Evolutionary conservation across 37 sponge, comb jelly and placozoan genomes (phyloP).

Genomic region (Cliona cf. orientalis): DNA sequence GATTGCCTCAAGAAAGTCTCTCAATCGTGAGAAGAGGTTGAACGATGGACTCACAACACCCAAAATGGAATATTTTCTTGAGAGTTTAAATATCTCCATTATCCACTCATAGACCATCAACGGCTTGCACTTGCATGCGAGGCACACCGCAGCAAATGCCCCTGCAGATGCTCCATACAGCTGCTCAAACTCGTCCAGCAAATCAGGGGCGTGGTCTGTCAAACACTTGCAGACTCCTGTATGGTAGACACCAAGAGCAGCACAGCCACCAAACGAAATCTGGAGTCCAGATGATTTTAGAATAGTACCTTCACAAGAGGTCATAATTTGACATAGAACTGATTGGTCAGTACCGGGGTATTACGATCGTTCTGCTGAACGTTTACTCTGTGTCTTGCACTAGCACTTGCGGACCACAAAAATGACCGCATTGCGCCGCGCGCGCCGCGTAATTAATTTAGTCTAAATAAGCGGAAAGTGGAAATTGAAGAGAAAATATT

Average conservation of each 20-base stretch:
- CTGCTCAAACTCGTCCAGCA: slow-evolving; percentile 43
- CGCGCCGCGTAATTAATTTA: too few relatives aligned
- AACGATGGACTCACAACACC: slow-evolving; percentile 64
- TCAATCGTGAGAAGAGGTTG: slow-evolving; percentile 42
- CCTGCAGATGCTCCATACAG: slow-evolving; percentile 84
- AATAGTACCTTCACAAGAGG: too few relatives aligned
- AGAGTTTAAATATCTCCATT: slow-evolving; percentile 27
- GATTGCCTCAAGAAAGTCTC: slow-evolving; percentile 45
- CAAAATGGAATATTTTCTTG: slow-evolving; percentile 41
- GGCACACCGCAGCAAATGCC: slow-evolving; percentile 61
- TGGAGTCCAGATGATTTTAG: too few relatives aligned
- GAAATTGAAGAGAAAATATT: too few relatives aligned
- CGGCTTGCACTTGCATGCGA: slow-evolving; percentile 40
- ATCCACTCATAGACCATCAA: slow-evolving; percentile 45
- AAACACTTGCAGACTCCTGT: slow-evolving; percentile 82
- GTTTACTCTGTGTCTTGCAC: too few relatives aligned
- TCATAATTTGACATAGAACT: neutral
- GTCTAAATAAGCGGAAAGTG: too few relatives aligned
- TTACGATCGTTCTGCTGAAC: too few relatives aligned
- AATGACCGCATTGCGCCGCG: too few relatives aligned
- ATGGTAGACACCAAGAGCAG: slow-evolving; percentile 87
- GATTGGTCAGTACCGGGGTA: neutral
- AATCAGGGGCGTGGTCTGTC: slow-evolving; percentile 62
- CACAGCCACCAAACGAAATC: slow-evolving; percentile 91
- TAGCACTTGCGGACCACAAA: too few relatives aligned